Evolutionary conservation across 2,797 vertebrate genomes (phyloP), one percentile per base, ranked within the genome.

Genomic region (Micromesistius poutassou): DNA sequence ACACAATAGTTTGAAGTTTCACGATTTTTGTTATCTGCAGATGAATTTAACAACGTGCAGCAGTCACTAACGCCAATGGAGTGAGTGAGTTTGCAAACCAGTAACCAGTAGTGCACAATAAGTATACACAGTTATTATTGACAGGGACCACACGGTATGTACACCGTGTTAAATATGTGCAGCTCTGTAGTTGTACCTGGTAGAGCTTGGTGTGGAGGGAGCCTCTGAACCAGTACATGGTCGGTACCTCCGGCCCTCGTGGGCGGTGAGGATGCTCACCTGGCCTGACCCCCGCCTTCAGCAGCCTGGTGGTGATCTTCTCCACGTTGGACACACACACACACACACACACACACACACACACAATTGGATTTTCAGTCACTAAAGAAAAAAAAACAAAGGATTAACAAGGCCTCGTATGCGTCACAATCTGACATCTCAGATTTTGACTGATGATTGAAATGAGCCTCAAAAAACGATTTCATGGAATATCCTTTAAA

Each of bases 191-290:
- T 7, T 73, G 30, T 91, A 99, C 98, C 97, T 99, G 98, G 85
- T 99, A 99, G 50, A 99, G 96, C 85, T 99, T 99, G 35, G 98
- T 99, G 89, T 99, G 98, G 87, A 99, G 90, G 38, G 98, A 99
- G 80, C 98, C 98, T 0, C 98, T 99, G 92, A 99, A 99, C 87
- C 99, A 98, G 98, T 84, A 99, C 98, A 92, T 99, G 93, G 86
- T 99, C 99, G 10, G 98, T n/a, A 99, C 55, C 98, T 94, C 87
- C 99, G 98, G 1, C 98, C 98, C 89, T 99, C 98, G 0, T 99
- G 99, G 0, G 98, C 98, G 0, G 98, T 99, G 88, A 99, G 99
- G 87, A 99, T 99, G n/a, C 72, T 97, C 98, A 40, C 38, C n/a
- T n/a, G n/a, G n/a, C n/a, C n/a, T n/a, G n/a, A n/a, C n/a, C n/a